phyloP scores from a whole-genome alignment of 2,888 invertebrate species.

The Eristalinus sepulchralis region DNA sequence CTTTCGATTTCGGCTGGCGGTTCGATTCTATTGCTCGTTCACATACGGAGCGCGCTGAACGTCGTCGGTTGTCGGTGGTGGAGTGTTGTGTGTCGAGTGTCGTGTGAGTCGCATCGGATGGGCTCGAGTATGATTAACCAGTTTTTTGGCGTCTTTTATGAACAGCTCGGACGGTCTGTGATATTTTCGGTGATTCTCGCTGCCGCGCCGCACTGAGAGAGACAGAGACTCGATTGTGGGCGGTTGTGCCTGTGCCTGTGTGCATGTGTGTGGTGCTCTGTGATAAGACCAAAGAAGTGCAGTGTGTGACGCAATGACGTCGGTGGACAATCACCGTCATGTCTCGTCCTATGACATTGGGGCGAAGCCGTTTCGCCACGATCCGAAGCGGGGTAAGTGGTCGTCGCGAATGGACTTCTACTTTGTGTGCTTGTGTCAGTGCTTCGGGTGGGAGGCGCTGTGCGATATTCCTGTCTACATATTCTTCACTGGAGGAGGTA shows the following conservation, averaged over 20 bases:
- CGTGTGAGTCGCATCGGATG: neutral
- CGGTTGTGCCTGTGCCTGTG: neutral
- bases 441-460: conserved; percentile 91
- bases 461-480: conserved; percentile 85
- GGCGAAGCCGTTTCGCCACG: conserved; percentile 78
- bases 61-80: neutral
- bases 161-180: neutral
- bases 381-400: conserved; percentile 85
- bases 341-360: conserved; percentile 77
- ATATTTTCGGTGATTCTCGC: neutral
- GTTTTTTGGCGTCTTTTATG: conserved; percentile 35
- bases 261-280: neutral
- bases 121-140: conserved; percentile 52
- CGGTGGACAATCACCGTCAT: conserved; percentile 67
- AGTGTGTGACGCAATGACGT: conserved; percentile 66
- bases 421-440: conserved; percentile 91
- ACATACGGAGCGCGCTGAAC: neutral
- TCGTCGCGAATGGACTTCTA: conserved; percentile 88
- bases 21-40: conserved; percentile 38
- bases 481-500: conserved; percentile 77
- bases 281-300: neutral
- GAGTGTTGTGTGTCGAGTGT: neutral
- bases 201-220: no score
- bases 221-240: neutral
- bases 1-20: conserved; percentile 3